Conservation (phyloP, 1,140 invertebrate species). For the Diplogasteroides magnus region DNA sequence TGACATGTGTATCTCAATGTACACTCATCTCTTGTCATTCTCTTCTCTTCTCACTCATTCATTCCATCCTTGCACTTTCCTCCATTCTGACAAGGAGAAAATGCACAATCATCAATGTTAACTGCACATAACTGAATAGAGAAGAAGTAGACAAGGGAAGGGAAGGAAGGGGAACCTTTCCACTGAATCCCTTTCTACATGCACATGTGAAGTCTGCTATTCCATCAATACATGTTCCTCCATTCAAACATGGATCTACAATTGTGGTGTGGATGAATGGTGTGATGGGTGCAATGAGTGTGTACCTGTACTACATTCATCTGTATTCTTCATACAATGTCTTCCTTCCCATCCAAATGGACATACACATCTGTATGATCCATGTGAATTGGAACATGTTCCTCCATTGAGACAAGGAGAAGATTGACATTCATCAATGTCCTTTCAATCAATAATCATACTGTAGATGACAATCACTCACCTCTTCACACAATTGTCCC, state of each 20-base stretch:
- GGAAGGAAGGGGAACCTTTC: constrained; percentile 76
- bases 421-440: constrained; percentile 19
- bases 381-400: constrained; percentile 69
- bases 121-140: too few relatives aligned
- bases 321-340: constrained; percentile 82
- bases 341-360: constrained; percentile 65
- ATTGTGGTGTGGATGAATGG: constrained; percentile 56
- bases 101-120: too few relatives aligned
- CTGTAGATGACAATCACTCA: too few relatives aligned
- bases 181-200: constrained; percentile 68
- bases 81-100: constrained; percentile 72
- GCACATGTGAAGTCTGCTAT: constrained; percentile 58
- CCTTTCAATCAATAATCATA: too few relatives aligned
- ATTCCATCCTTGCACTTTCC: constrained; percentile 62
- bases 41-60: too few relatives aligned
- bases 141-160: too few relatives aligned
- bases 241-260: constrained; percentile 58
- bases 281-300: constrained; percentile 64
- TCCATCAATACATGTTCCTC: constrained; percentile 58
- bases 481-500: too few relatives aligned
- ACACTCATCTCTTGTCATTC: too few relatives aligned
- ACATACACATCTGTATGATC: constrained; percentile 77
- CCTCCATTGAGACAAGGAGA: constrained; percentile 73
- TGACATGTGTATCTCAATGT: constrained; percentile 48
- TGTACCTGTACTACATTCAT: constrained; percentile 67